Evolutionary conservation across 2,113 vertebrate genomes (phyloP), one percentile per base, ranked within the genome.

Genomic region (Hassar affinis): DNA sequence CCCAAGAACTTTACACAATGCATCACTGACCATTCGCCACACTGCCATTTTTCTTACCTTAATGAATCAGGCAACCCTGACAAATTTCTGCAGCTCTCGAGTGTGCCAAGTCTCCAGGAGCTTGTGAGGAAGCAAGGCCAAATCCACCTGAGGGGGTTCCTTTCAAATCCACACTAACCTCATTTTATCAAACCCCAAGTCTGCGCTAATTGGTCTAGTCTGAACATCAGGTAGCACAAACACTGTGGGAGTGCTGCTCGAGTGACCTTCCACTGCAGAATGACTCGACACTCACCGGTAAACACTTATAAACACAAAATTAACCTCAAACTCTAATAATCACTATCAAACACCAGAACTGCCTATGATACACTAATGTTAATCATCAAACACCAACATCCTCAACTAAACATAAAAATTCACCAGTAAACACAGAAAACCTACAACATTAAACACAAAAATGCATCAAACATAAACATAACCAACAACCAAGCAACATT

Each of bases 191-290:
- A 72, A 49, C 42, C 6, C 11, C 12, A 15, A 47, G 69, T 72
- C 69, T 47, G 27, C 27, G 42, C 69, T 72, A 72, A 47, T 49
- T 72, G 69, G 69, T 47, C 42, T 7, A 25, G 6, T 17, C 69
- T 49, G 69, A 72, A 72, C 42, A 72, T 72, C 42, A 72, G 69
- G 69, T 25, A 72, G 69, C 69, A 72, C 69, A 49, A 25, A 69
- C 69, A 47, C 69, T 49, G 42, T 49, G 25, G 66, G 18, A 27
- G 42, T 72, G 25, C 69, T 47, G 69, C 69, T 25, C 8, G 25
- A 72, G 25, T n/a, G 42, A 72, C 4, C 22, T n/a, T 72, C 7
- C 42, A 47, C 42, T 72, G 22, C 69, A 49, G 38, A 14, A 14
- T 14, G 66, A 69, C n/a, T 72, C 42, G 27, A 72, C 42, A 49